Conservation (phyloP, 2,888 invertebrate genomes). For the Epinotia demarniana region DNA sequence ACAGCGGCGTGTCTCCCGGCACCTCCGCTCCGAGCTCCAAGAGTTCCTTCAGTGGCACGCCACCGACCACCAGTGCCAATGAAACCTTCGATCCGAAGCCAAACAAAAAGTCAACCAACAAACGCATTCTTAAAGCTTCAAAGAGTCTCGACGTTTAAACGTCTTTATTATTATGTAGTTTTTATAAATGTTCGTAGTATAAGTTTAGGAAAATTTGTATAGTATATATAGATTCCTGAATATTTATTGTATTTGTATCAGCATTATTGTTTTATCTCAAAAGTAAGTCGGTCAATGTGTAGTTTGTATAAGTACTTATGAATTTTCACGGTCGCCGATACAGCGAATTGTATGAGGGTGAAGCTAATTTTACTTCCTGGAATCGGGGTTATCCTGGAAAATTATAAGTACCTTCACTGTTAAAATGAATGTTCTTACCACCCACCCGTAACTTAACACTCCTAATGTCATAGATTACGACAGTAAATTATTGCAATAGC, state of each 20-base stretch:
- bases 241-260: conserved; percentile 70
- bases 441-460: neutral
- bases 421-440: conserved; percentile 5
- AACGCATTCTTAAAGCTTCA: conserved; percentile 77
- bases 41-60: conserved; percentile 65
- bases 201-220: conserved; percentile 52
- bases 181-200: conserved; percentile 82
- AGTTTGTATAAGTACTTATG: conserved; percentile 1
- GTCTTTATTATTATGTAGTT: conserved; percentile 82
- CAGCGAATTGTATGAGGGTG: neutral
- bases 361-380: neutral
- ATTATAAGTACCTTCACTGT: neutral
- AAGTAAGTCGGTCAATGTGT: neutral
- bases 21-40: conserved; percentile 75
- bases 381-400: neutral
- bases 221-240: conserved; percentile 74
- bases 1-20: conserved; percentile 78
- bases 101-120: conserved; percentile 66
- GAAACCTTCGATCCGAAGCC: conserved; percentile 63
- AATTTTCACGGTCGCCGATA: neutral
- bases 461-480: conserved; percentile 21
- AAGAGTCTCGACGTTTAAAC: conserved; percentile 77
- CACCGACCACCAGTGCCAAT: conserved; percentile 46
- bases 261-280: conserved; percentile 60
- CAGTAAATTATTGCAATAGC: neutral